Conservation (phyloP, 2,888 invertebrate genomes). For the Acanthosepion lycidas region DNA sequence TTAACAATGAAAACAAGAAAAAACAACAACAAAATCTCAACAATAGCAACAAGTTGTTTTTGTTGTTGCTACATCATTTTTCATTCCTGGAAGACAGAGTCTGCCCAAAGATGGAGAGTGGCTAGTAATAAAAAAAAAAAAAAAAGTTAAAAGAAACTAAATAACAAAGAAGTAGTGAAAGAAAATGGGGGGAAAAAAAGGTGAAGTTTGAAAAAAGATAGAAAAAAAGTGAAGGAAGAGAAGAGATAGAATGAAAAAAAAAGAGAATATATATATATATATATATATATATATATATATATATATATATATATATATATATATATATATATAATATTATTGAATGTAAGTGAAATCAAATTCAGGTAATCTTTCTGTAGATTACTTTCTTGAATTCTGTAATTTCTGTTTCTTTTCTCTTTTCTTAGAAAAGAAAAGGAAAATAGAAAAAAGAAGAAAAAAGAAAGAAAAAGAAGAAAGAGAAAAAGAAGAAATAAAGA, state of each 20-base stretch:
- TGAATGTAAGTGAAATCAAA: too few species aligned
- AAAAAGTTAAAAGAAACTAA: not conserved
- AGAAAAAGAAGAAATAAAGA: not conserved
- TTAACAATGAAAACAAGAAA: not conserved
- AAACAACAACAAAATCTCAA: not conserved
- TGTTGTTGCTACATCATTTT: too few species aligned
- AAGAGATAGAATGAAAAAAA: not conserved
- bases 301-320: too few species aligned
- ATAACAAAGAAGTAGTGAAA: not conserved
- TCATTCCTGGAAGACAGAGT: not conserved
- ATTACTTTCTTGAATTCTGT: not conserved
- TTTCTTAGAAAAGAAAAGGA: not conserved
- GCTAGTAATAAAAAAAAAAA: not conserved
- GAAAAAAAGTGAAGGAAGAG: not conserved
- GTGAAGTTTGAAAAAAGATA: too few species aligned
- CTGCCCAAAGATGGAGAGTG: not conserved
- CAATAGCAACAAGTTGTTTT: not conserved
- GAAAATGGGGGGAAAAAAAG: not conserved
- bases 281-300: too few species aligned
- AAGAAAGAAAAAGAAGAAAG: not conserved
- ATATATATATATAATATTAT: too few species aligned
- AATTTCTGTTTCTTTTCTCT: not conserved
- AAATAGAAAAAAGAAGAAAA: not conserved
- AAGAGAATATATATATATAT: not conserved
- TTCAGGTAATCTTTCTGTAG: too few species aligned